These are phyloP conservation scores for Berghia stephanieae DNA, from an alignment of 1,140 invertebrate genomes.

Conservation along the genomic window DNA sequence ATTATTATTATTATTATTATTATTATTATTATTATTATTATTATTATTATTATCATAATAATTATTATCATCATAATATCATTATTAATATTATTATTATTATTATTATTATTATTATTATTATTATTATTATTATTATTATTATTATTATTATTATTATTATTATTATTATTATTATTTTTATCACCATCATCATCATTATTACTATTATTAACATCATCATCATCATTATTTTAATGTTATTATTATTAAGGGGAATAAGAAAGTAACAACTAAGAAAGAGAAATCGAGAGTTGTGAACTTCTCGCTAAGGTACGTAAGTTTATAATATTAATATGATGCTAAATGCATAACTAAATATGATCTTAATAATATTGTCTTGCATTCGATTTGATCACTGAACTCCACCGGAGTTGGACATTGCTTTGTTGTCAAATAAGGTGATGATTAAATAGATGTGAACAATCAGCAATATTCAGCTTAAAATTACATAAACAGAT, in stretches of 20 bases:
- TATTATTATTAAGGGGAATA: not conserved
- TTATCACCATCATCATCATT: conserved; percentile 9
- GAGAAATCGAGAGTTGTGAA: not conserved
- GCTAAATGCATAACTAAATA: not conserved
- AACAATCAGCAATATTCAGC: conserved; percentile 12
- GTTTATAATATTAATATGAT: not conserved
- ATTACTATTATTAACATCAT: not conserved
- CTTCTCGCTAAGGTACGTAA: not conserved
- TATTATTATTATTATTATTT: not conserved
- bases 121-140: not conserved
- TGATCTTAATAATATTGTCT: not conserved
- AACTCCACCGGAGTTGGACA: not conserved
- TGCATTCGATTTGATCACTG: conserved; percentile 19
- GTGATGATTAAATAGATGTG: conserved; percentile 8
- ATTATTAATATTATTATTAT: no score
- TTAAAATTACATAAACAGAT: not conserved
- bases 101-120: conserved; percentile 10
- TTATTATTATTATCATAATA: conserved; percentile 9
- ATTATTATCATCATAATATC: not conserved
- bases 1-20: not conserved
- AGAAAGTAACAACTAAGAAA: not conserved
- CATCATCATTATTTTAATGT: not conserved
- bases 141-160: not conserved
- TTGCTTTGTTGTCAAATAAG: not conserved
- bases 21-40: not conserved